Base-by-base conservation (phyloP, 1,140 invertebrate genomes). In the Brachionus rotundiformis region DNA sequence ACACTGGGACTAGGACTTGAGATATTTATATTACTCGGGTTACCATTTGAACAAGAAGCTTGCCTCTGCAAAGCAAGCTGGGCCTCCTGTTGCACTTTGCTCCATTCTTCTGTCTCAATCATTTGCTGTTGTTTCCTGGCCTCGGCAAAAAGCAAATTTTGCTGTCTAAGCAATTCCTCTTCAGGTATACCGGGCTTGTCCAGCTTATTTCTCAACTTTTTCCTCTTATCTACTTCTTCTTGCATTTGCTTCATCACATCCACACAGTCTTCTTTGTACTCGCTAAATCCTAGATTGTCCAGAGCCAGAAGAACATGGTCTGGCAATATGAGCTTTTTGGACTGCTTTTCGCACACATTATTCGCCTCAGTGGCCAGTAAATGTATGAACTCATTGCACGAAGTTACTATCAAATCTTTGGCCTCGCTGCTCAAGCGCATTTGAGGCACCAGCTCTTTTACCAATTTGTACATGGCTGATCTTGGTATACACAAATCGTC, bases 181-280 rank as follows among this genome's bases (percentile, higher is more conserved):
- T 98, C 96, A 13, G 96, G 96, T 86, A 98, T 98, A 31, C 96
- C 96, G 25, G 98, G 90, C 89, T 98, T 96, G 89, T 98, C 95
- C 36, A 98, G 89, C 81, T 95, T 89, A 7, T 95, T 96, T 85
- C 95, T 98, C 86, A 97, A 94, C 83, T 94, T 89, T 85, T 95
- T 90, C 83, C 95, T 91, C 87, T 98, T 98, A 0, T 95, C 94
- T 16, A 95, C 95, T 4, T 96, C 94, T 63, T 94, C 95, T 89
- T 98, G 98, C 85, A 95, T 98, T 87, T 98, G 95, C 86, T 94
- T 92, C 47, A 98, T 87, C 11, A 98, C 96, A 47, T 93, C 92
- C 89, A 97, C 93, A 25, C 95, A 95, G 88, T 98, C 95, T 81
- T 93, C 91, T 85, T 93, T 93, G 85, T 98, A 98, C 84, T 95